Evolutionary conservation across 1,140 invertebrate species (phyloP).

Genomic region (Adoxophyes honmai): DNA sequence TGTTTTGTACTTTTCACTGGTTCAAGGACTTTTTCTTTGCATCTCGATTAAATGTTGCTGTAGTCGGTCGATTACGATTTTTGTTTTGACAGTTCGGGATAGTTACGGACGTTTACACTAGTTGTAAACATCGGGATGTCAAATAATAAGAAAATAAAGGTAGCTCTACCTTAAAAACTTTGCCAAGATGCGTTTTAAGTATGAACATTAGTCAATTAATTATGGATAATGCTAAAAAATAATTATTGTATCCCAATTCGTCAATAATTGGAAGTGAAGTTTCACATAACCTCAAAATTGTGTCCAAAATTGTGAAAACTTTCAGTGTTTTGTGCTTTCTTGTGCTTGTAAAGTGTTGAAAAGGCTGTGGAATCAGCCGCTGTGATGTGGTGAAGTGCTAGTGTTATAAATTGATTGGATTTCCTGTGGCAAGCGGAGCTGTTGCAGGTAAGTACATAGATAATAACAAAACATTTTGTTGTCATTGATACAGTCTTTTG

Average conservation of each 20-base stretch:
- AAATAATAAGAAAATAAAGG: slow-evolving; percentile 4
- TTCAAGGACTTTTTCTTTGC: too few relatives aligned
- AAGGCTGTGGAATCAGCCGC: not conserved
- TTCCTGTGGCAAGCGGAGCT: not conserved
- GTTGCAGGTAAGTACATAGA: slow-evolving; percentile 3
- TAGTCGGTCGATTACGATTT: not conserved
- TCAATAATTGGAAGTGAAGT: not conserved
- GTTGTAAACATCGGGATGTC: slow-evolving; percentile 15
- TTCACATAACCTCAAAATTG: slow-evolving; percentile 9
- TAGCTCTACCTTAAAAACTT: not conserved
- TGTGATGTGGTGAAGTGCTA: not conserved
- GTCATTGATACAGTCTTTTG: not conserved
- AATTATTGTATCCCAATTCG: not conserved
- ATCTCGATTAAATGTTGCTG: not conserved
- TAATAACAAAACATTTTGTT: slow-evolving; percentile 11
- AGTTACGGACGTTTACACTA: slow-evolving; percentile 7
- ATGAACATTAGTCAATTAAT: not conserved
- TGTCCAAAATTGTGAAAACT: not conserved
- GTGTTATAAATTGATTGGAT: not conserved
- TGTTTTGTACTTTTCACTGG: too few relatives aligned
- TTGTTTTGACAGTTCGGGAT: not conserved
- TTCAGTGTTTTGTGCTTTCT: slow-evolving; percentile 6
- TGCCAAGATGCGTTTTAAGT: not conserved
- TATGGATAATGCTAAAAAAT: not conserved
- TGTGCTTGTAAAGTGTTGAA: not conserved